Percentiles rank a stretch among this genome's conserved stretches.
Evolutionary conservation across 2,113 vertebrate species (phyloP).

Genomic region (Carlito syrichta): DNA sequence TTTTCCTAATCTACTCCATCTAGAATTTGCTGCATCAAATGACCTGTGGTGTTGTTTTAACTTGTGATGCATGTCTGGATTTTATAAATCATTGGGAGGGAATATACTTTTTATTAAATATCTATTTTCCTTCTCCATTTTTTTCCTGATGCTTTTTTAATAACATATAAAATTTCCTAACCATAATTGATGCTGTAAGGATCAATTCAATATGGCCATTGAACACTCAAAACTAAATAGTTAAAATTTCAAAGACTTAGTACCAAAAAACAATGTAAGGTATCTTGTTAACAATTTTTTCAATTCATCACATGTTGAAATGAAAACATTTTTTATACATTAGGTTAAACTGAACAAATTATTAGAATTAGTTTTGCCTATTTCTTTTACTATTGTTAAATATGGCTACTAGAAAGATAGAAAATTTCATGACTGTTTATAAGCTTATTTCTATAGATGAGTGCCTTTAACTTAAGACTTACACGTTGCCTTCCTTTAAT

Average conservation of each 20-base stretch:
- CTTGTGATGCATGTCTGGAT: background rate
- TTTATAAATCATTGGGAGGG: background rate
- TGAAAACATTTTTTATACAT: background rate
- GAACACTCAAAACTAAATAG: too few species aligned
- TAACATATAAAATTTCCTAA: too few species aligned
- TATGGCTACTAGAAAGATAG: background rate
- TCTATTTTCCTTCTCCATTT: background rate
- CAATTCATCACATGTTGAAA: background rate
- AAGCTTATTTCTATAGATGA: background rate
- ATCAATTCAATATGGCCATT: rapidly evolving
- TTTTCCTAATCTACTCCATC: background rate
- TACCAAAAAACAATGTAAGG: background rate
- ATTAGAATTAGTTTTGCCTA: background rate
- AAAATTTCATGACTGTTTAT: background rate
- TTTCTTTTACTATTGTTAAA: background rate
- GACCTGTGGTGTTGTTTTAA: background rate
- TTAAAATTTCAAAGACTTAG: background rate
- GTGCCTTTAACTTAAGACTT: background rate
- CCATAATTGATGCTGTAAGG: rapidly evolving
- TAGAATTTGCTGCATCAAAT: background rate
- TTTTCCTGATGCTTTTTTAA: too few species aligned
- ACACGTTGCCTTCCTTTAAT: background rate
- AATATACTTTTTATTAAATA: background rate
- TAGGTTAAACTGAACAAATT: background rate
- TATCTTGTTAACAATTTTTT: background rate